phyloP scores from a whole-genome alignment of 2,888 invertebrate species.

The Epinotia nisella region DNA sequence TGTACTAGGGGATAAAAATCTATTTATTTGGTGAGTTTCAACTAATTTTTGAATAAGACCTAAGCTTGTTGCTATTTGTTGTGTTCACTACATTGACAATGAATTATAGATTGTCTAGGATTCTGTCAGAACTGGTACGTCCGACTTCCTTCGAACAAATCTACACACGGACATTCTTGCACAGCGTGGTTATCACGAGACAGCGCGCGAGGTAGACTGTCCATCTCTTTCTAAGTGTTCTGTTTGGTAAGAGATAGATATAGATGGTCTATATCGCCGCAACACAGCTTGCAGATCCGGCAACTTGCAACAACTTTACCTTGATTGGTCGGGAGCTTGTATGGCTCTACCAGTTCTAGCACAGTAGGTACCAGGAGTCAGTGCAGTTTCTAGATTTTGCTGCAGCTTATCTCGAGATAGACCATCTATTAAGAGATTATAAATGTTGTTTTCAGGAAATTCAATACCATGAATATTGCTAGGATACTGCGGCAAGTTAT shows the following conservation, averaged over 20 bases:
- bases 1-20: slow-evolving; percentile 54
- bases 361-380: no score
- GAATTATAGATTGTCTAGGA: not conserved
- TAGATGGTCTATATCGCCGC: no score
- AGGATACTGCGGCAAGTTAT: slow-evolving; percentile 89
- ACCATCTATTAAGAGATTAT: not conserved
- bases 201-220: no score
- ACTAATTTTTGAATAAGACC: not conserved
- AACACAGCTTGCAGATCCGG: no score
- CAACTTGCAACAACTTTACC: no score
- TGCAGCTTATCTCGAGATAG: no score
- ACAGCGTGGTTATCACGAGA: no score
- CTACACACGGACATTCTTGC: not conserved
- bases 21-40: slow-evolving; percentile 69
- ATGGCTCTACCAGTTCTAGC: no score
- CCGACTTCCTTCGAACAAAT: not conserved
- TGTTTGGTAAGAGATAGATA: no score
- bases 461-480: slow-evolving; percentile 90
- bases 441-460: slow-evolving; percentile 85
- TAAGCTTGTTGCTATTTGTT: not conserved
- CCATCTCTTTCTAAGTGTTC: no score
- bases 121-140: not conserved
- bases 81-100: not conserved
- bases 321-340: no score
- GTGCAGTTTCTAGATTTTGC: no score